phyloP scores from a whole-genome alignment of 2,888 invertebrate genomes.

The Polydrusus pterygomalis region DNA sequence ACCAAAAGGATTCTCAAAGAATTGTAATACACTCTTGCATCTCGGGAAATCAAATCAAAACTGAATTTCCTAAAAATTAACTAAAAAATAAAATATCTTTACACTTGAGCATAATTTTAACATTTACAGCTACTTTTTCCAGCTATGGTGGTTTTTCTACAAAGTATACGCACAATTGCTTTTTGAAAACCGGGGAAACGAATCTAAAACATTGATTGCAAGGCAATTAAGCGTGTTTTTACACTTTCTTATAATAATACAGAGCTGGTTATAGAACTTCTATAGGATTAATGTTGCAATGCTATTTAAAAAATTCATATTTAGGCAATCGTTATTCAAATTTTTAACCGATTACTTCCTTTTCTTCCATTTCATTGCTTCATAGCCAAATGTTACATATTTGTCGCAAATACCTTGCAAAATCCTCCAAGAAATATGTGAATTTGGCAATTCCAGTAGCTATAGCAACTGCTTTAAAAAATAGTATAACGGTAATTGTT shows the following conservation, averaged over 20 bases:
- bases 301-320: background rate
- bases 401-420: too few relatives aligned
- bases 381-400: too few relatives aligned
- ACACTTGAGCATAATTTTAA: conserved; percentile 41
- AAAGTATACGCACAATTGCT: conserved; percentile 45
- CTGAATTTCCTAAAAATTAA: background rate
- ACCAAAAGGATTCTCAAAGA: background rate
- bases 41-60: background rate
- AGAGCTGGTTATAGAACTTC: background rate
- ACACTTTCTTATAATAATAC: conserved; percentile 27
- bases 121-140: conserved; percentile 17
- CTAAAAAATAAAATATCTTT: conserved; percentile 29
- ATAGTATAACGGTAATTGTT: too few relatives aligned
- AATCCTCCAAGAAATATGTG: too few relatives aligned
- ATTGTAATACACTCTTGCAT: background rate
- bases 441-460: too few relatives aligned
- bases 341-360: too few relatives aligned
- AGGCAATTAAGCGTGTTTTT: conserved; percentile 48
- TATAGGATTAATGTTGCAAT: too few relatives aligned
- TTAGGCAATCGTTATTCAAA: too few relatives aligned
- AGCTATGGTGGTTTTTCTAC: conserved; percentile 24
- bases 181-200: conserved; percentile 35
- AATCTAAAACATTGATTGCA: conserved; percentile 47
- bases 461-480: too few relatives aligned
- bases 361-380: too few relatives aligned